Conservation (phyloP, 2,113 vertebrate species). For the Panurus biarmicus region DNA sequence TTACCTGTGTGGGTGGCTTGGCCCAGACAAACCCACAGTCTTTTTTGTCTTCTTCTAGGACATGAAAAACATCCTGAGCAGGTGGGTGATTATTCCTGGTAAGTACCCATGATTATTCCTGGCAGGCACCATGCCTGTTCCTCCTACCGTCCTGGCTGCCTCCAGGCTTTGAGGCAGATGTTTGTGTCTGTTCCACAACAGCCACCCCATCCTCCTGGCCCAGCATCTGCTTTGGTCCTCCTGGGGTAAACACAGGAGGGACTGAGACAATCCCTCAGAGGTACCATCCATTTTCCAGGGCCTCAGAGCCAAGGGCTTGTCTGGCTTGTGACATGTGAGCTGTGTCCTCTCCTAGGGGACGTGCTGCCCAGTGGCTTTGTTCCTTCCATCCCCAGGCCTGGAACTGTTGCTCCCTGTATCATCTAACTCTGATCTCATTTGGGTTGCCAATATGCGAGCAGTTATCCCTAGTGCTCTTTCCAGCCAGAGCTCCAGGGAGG, state of each 20-base stretch:
- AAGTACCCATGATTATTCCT: background rate
- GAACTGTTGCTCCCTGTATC: accelerated
- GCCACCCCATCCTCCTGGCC: background rate
- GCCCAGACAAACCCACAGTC: background rate
- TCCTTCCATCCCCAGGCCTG: background rate
- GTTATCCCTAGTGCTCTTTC: background rate
- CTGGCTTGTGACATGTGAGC: background rate
- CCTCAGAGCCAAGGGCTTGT: background rate
- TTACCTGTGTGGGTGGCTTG: background rate
- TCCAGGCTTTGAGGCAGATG: background rate
- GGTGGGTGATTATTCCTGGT: background rate
- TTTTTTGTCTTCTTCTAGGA: constrained; percentile 27
- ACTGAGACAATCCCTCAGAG: background rate
- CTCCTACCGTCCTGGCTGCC: background rate
- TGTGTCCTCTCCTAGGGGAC: background rate
- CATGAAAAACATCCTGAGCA: constrained; percentile 22
- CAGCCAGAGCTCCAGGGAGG: background rate
- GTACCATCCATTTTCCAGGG: background rate
- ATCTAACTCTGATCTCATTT: background rate
- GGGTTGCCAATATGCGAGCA: background rate
- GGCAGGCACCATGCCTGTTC: background rate
- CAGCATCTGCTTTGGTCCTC: background rate
- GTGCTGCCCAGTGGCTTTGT: background rate
- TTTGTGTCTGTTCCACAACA: background rate
- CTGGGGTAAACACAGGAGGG: background rate